phyloP scores from a whole-genome alignment of 1,140 invertebrate species.

The Steinernema feltiae region DNA sequence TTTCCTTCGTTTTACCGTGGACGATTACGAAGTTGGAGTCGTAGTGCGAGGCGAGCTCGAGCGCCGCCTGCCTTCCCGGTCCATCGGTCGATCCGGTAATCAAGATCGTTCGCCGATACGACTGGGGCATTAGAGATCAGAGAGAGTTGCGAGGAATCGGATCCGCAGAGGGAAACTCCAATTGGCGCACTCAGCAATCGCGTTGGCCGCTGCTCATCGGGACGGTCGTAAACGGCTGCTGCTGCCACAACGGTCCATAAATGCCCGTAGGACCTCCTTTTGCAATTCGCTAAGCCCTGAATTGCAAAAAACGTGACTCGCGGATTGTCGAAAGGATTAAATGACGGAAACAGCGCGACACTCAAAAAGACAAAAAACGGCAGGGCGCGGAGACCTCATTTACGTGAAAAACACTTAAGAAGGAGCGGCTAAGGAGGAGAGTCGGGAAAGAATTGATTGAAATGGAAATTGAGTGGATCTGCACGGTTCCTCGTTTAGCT shows the following conservation, averaged over 20 bases:
- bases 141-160: neutral
- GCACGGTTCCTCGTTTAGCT: no score
- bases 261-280: slow-evolving; percentile 4
- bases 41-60: slow-evolving; percentile 34
- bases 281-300: neutral
- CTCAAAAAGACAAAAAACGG: neutral
- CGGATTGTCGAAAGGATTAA: neutral
- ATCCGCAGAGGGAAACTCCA: neutral
- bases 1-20: slow-evolving; percentile 31
- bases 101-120: slow-evolving; percentile 26
- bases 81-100: slow-evolving; percentile 36
- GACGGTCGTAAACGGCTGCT: slow-evolving; percentile 1
- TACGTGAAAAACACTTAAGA: no score
- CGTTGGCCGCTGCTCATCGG: neutral
- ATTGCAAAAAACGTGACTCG: neutral
- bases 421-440: no score
- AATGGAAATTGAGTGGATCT: no score
- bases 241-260: slow-evolving; percentile 8
- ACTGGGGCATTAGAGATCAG: neutral
- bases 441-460: no score
- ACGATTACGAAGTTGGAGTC: slow-evolving; percentile 34
- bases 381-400: neutral
- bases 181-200: neutral
- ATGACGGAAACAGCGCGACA: neutral
- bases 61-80: slow-evolving; percentile 32